Evolutionary conservation across 2,888 invertebrate genomes (phyloP).

Genomic region (Thalpophila matura): DNA sequence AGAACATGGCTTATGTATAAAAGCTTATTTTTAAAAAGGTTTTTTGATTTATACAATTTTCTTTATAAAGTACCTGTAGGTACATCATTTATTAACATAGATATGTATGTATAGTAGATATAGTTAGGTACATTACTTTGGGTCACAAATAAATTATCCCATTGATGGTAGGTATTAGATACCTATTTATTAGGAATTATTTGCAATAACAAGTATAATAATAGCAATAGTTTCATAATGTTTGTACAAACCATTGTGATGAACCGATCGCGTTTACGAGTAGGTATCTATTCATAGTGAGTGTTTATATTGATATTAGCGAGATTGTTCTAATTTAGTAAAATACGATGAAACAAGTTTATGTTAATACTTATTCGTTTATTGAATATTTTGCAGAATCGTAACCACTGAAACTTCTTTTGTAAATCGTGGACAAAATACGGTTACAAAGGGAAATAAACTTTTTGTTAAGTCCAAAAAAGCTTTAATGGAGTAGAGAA

Average conservation of each 20-base stretch:
- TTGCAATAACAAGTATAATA: slow-evolving; percentile 21
- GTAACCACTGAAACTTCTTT: background rate
- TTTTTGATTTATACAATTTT: too few species aligned
- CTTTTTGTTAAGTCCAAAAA: background rate
- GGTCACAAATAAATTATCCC: slow-evolving; percentile 5
- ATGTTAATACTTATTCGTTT: background rate
- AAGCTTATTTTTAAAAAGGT: too few species aligned
- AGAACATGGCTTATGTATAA: too few species aligned
- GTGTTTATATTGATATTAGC: slow-evolving; percentile 27
- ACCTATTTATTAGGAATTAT: too few species aligned
- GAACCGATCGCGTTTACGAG: background rate
- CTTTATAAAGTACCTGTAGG: too few species aligned
- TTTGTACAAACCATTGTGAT: slow-evolving; percentile 27
- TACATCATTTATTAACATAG: too few species aligned
- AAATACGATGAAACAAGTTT: background rate
- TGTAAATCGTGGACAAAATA: background rate
- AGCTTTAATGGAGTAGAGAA: background rate
- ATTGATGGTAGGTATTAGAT: too few species aligned
- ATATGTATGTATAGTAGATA: too few species aligned
- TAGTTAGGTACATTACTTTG: too few species aligned
- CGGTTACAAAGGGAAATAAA: background rate
- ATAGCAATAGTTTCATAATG: slow-evolving; percentile 26
- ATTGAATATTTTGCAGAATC: background rate
- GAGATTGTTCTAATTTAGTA: slow-evolving; percentile 21
- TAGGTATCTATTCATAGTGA: background rate